Percentiles rank a stretch among this genome's conserved stretches.
These are phyloP conservation scores for Galeopterus variegatus DNA, from an alignment of 2,113 vertebrate species.

Conservation along the genomic window DNA sequence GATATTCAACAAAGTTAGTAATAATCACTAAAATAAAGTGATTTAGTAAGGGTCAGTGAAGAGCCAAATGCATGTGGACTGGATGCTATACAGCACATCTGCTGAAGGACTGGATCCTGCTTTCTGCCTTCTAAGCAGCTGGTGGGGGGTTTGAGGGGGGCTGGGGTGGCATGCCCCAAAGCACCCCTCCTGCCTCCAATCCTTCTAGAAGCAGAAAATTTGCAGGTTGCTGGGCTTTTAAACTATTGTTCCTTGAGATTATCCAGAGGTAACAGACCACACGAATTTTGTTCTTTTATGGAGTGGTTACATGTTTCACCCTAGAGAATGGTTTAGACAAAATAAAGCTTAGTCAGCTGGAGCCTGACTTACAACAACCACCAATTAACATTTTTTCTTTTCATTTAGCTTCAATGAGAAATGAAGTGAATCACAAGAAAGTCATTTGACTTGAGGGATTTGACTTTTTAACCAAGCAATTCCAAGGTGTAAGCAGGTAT, in stretches of 20 bases:
- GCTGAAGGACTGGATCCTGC: not conserved
- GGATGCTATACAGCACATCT: not conserved
- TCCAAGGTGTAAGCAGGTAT: conserved; percentile 34
- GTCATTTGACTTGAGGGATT: conserved; percentile 40
- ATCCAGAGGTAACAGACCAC: conserved; percentile 41
- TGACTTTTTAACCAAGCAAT: conserved; percentile 32
- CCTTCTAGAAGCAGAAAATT: not conserved
- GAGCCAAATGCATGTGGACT: not conserved
- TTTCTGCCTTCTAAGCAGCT: not conserved
- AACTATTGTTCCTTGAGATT: conserved; percentile 46
- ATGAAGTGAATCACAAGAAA: conserved; percentile 70
- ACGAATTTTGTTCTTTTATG: conserved; percentile 48
- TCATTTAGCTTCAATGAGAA: conserved; percentile 60
- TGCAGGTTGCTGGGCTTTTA: not conserved
- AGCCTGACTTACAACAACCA: conserved; percentile 55
- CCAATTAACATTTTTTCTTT: conserved; percentile 79
- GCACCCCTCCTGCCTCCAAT: not conserved
- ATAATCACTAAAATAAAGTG: not conserved
- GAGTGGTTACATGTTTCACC: conserved; percentile 55
- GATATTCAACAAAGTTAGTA: not conserved
- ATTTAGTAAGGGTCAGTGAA: not conserved
- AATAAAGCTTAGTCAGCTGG: conserved; percentile 69
- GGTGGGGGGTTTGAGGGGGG: accelerated
- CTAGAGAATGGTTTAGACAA: conserved; percentile 61
- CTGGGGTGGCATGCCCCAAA: accelerated